phyloP scores from a whole-genome alignment of 2,113 vertebrate genomes.

The Podarcis raffonei region DNA sequence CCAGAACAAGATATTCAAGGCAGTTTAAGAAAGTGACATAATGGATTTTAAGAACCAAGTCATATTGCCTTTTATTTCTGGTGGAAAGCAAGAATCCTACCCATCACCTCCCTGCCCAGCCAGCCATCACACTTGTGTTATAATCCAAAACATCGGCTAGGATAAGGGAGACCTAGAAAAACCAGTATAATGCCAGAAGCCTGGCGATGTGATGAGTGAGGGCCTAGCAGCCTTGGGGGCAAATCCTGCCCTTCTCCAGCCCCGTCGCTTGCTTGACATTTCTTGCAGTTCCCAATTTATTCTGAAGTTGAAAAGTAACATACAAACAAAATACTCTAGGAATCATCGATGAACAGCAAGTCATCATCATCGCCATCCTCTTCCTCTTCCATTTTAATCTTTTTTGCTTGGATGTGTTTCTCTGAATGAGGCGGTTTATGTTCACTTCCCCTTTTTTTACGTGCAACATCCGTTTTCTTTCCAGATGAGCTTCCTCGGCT shows the following conservation, averaged over 20 bases:
- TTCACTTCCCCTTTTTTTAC: slow-evolving; percentile 71
- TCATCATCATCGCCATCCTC: not conserved
- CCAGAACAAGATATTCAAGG: not conserved
- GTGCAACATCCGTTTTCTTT: slow-evolving; percentile 23
- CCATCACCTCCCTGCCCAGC: too few relatives aligned
- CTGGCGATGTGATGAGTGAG: too few relatives aligned
- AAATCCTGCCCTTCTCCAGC: too few relatives aligned
- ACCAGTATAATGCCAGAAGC: too few relatives aligned
- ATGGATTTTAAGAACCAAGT: too few relatives aligned
- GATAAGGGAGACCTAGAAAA: too few relatives aligned
- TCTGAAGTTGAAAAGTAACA: not conserved
- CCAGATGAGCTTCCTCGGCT: slow-evolving; percentile 27
- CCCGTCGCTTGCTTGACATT: not conserved
- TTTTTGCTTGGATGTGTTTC: slow-evolving; percentile 67
- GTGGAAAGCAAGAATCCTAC: too few relatives aligned
- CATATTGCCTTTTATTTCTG: not conserved
- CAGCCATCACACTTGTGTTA: too few relatives aligned
- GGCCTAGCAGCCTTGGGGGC: too few relatives aligned
- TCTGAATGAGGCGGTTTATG: slow-evolving; percentile 67
- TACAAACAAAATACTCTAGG: slow-evolving; percentile 13
- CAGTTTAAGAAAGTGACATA: too few relatives aligned
- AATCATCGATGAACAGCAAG: not conserved
- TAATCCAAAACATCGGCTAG: too few relatives aligned
- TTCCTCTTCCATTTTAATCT: slow-evolving; percentile 58
- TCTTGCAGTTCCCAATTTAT: not conserved